A percentile compares a stretch with the other conserved stretches of the same genome.
These are phyloP conservation scores for Erinaceus europaeus DNA, from an alignment of 2,113 vertebrate species.

Conservation along the genomic window DNA sequence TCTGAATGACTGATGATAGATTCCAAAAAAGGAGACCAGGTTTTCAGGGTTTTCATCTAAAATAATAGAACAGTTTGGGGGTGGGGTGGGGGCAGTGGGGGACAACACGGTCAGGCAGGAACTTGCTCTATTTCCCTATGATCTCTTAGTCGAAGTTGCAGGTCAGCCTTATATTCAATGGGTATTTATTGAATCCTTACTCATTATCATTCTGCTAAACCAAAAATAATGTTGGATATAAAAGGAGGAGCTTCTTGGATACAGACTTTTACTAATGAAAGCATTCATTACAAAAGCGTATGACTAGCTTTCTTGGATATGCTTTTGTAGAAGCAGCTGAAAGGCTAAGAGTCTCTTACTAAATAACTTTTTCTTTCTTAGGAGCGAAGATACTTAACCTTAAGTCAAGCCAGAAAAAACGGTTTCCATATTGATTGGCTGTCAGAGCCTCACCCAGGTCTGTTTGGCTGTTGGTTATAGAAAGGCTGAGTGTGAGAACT, in stretches of 20 bases:
- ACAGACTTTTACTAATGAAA: neutral
- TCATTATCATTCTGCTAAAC: neutral
- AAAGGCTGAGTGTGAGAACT: neutral
- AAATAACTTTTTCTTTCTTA: slow-evolving; percentile 63
- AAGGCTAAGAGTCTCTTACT: neutral
- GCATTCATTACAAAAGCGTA: neutral
- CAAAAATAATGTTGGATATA: neutral
- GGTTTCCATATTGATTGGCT: slow-evolving; percentile 88
- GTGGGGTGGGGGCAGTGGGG: too few relatives aligned
- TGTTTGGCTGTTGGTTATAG: neutral
- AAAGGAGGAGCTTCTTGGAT: neutral
- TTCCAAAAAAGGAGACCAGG: too few relatives aligned
- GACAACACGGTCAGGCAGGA: neutral
- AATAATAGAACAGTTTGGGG: too few relatives aligned
- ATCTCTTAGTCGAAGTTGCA: neutral
- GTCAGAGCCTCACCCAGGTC: slow-evolving; percentile 84
- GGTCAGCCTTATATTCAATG: neutral
- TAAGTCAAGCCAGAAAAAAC: slow-evolving; percentile 88
- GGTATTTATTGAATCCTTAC: neutral
- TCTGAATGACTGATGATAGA: too few relatives aligned
- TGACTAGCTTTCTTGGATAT: neutral
- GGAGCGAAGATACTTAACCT: slow-evolving; percentile 91
- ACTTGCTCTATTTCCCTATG: neutral
- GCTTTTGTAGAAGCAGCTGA: neutral
- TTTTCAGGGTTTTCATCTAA: too few relatives aligned